These are phyloP conservation scores for Chelon labrosus DNA, from an alignment of 2,797 vertebrate genomes.

Conservation along the genomic window DNA sequence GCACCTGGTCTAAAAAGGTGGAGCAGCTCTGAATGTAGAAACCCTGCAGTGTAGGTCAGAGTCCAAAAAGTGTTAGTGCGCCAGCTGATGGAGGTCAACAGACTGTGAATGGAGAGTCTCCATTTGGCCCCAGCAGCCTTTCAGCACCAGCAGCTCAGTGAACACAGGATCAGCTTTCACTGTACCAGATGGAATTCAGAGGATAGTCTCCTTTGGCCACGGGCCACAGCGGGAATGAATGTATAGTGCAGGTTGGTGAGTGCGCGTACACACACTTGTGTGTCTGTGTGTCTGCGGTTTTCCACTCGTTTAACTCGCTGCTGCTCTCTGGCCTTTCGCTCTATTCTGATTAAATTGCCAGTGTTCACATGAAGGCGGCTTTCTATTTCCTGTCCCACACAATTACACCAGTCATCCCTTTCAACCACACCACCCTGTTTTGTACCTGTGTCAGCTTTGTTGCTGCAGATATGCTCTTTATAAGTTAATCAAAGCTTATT, in stretches of 20 bases:
- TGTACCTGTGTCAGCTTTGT: constrained; percentile 16
- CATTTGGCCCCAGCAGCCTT: constrained; percentile 43
- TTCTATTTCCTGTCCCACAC: constrained; percentile 47
- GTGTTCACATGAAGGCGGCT: constrained; percentile 32
- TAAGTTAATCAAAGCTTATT: constrained; percentile 2
- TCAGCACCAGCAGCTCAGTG: constrained; percentile 38
- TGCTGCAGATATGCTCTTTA: not conserved
- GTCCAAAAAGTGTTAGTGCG: constrained; percentile 31
- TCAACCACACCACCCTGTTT: constrained; percentile 11
- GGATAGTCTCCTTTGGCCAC: constrained; percentile 48
- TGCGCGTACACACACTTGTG: not conserved
- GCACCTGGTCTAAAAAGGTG: constrained; percentile 11
- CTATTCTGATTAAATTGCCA: constrained; percentile 55
- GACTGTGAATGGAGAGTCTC: constrained; percentile 54
- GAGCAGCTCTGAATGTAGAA: constrained; percentile 21
- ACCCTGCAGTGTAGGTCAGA: constrained; percentile 31
- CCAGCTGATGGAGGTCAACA: constrained; percentile 57
- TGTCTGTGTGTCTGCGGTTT: constrained; percentile 36
- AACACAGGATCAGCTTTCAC: constrained; percentile 54
- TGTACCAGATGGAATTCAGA: constrained; percentile 50
- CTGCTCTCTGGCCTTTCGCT: constrained; percentile 34
- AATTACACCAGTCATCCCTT: constrained; percentile 20
- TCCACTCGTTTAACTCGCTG: constrained; percentile 43
- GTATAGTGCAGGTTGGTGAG: not conserved
- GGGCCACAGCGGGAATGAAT: constrained; percentile 27